Conservation (phyloP, 2,113 vertebrate genomes). For the Tachuris rubrigastra region DNA sequence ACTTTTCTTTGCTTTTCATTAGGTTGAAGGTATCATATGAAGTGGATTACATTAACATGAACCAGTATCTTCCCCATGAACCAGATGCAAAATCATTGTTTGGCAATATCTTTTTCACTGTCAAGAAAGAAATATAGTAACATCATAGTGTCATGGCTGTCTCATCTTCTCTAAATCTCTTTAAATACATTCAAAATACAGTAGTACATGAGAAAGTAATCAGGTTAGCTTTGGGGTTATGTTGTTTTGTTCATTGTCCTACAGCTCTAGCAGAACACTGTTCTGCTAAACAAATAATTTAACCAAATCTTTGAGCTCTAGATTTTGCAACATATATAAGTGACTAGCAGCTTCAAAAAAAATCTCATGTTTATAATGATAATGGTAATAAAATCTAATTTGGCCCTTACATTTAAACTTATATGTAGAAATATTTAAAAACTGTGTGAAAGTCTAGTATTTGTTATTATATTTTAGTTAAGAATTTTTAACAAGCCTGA, state of each 20-base stretch:
- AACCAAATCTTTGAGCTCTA: background rate
- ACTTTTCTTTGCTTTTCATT: background rate
- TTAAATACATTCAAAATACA: background rate
- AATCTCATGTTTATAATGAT: background rate
- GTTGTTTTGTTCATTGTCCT: background rate
- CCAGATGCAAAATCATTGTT: background rate
- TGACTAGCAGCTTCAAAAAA: background rate
- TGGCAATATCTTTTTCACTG: background rate
- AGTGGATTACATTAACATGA: background rate
- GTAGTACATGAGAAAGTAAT: background rate
- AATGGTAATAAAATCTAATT: background rate
- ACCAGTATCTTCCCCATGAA: background rate
- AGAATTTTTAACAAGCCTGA: accelerated
- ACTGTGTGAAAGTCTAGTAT: background rate
- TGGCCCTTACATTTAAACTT: background rate
- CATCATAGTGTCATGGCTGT: background rate
- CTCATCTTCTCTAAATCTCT: background rate
- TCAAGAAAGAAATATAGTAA: background rate
- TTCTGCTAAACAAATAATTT: background rate
- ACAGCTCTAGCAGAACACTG: background rate
- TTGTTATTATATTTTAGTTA: background rate
- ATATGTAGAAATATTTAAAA: background rate
- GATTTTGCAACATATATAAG: background rate
- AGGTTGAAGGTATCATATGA: background rate
- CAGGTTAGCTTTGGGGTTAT: background rate